A percentile compares a stretch with the other conserved stretches of the same genome.
Conservation (phyloP, 2,113 vertebrate species). For the Globicephala melas region DNA sequence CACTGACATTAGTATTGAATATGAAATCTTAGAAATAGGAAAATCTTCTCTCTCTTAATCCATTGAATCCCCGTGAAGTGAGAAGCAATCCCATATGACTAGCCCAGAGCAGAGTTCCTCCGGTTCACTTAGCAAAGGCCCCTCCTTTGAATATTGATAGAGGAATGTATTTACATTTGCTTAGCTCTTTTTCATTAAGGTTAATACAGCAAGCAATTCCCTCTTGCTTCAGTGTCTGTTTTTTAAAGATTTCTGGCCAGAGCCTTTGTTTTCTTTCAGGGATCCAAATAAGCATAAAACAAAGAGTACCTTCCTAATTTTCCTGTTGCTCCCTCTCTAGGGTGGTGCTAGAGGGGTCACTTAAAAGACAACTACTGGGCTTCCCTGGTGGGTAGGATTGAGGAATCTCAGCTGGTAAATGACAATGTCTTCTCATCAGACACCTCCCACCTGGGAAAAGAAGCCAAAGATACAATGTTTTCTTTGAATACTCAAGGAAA, state of each 20-base stretch:
- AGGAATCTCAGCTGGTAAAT: too few species aligned
- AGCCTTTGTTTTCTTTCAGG: slow-evolving; percentile 10
- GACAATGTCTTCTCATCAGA: background rate
- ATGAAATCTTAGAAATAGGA: background rate
- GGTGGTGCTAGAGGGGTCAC: background rate
- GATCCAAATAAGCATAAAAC: background rate
- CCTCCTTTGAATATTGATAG: background rate
- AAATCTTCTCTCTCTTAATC: background rate
- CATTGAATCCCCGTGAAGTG: background rate
- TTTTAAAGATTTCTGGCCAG: slow-evolving; percentile 29
- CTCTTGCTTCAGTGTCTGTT: background rate
- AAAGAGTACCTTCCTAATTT: background rate
- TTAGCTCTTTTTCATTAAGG: slow-evolving; percentile 31
- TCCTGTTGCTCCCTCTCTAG: background rate
- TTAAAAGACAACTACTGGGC: background rate
- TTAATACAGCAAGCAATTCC: background rate
- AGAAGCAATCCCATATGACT: background rate
- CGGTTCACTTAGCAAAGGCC: background rate
- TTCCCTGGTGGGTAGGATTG: too few species aligned
- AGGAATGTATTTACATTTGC: slow-evolving; percentile 25
- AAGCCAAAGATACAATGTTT: background rate
- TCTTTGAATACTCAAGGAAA: background rate
- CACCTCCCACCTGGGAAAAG: background rate
- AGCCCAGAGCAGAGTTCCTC: background rate
- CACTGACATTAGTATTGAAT: background rate